Conservation (phyloP, 2,797 vertebrate species). For the Gephyroberyx darwinii region DNA sequence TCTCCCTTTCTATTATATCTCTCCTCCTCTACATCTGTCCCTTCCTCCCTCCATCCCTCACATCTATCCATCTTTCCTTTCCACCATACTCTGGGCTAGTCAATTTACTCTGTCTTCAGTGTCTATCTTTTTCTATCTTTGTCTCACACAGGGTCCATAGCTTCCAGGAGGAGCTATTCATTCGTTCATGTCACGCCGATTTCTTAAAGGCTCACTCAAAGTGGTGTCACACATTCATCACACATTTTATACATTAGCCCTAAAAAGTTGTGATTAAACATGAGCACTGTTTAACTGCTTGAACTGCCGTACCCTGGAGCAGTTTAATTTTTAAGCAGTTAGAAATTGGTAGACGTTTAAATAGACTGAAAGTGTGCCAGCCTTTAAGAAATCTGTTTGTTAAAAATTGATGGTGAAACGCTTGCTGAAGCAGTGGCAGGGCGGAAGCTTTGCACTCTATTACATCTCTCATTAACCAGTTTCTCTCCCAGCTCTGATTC, state of each 20-base stretch:
- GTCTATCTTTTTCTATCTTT: neutral
- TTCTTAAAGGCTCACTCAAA: no score
- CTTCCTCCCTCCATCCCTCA: neutral
- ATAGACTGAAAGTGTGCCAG: conserved; percentile 4
- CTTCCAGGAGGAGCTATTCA: no score
- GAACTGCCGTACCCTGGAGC: conserved; percentile 13
- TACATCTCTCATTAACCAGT: neutral
- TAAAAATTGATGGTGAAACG: conserved; percentile 13
- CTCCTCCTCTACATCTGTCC: neutral
- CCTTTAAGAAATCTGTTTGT: conserved; percentile 18
- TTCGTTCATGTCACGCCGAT: no score
- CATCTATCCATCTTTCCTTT: neutral
- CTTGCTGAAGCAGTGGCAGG: conserved; percentile 23
- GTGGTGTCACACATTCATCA: no score
- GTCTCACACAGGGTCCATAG: neutral
- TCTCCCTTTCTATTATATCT: neutral
- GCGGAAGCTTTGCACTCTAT: conserved; percentile 6
- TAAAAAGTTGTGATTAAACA: conserved; percentile 22
- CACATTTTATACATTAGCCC: no score
- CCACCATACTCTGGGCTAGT: neutral
- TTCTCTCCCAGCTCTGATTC: conserved; percentile 3
- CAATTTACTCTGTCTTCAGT: neutral
- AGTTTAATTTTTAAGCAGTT: conserved; percentile 25
- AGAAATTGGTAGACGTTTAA: conserved; percentile 26
- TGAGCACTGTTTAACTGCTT: conserved; percentile 20